A percentile compares a stretch with the other conserved stretches of the same genome.
Conservation (phyloP, 2,113 vertebrate genomes). For the Amazona guildingii region DNA sequence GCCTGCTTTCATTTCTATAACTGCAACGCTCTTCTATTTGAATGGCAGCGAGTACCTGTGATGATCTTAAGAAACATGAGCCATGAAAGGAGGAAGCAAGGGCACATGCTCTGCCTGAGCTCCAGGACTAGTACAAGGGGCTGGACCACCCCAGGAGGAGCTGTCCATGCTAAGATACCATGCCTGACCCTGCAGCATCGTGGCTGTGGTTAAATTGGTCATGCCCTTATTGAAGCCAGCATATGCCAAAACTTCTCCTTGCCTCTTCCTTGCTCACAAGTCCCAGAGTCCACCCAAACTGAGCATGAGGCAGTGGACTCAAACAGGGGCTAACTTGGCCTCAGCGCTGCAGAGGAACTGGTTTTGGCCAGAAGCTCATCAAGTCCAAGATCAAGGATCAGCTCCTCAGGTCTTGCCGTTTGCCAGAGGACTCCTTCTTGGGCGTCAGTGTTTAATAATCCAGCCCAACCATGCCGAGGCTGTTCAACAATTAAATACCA, state of each 20-base stretch:
- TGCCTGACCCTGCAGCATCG: fast-evolving
- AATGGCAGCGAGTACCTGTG: not conserved
- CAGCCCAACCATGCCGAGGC: not conserved
- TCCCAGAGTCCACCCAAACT: not conserved
- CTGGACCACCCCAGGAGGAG: not conserved
- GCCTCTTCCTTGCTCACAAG: not conserved
- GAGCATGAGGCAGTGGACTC: not conserved
- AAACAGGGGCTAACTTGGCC: not conserved
- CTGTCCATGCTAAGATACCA: fast-evolving
- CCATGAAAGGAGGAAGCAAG: not conserved
- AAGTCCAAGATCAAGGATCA: not conserved
- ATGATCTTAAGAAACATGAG: not conserved
- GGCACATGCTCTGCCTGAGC: not conserved
- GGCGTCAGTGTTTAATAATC: not conserved
- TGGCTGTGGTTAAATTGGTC: not conserved
- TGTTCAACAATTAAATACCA: constrained; percentile 46
- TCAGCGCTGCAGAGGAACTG: not conserved
- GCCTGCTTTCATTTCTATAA: not conserved
- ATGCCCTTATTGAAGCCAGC: not conserved
- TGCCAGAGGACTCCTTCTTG: not conserved
- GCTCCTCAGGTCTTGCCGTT: not conserved
- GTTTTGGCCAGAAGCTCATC: not conserved
- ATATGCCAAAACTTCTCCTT: not conserved
- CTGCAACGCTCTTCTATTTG: not conserved
- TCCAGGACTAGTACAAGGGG: not conserved